These are phyloP conservation scores for Andrena fulva DNA, from an alignment of 2,888 invertebrate species.

Conservation along the genomic window DNA sequence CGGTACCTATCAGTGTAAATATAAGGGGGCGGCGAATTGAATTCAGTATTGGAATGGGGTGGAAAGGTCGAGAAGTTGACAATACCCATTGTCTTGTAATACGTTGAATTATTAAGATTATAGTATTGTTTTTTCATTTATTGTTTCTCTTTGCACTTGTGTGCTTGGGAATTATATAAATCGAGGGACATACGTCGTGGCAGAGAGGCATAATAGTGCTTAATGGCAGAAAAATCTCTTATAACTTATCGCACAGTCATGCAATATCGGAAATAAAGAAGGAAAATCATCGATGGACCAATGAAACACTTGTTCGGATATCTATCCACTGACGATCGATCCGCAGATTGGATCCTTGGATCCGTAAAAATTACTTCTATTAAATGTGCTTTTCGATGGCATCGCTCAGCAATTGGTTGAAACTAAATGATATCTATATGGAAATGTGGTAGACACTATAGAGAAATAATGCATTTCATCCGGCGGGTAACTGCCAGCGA, in stretches of 20 bases:
- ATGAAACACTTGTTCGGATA: conserved; percentile 13
- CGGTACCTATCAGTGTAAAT: too few relatives aligned
- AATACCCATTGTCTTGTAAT: too few relatives aligned
- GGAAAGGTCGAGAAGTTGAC: too few relatives aligned
- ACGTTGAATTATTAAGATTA: too few relatives aligned
- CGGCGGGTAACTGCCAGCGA: conserved; percentile 9
- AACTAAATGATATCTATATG: not conserved
- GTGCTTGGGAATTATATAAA: conserved; percentile 20
- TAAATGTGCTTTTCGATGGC: not conserved
- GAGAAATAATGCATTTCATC: conserved; percentile 6
- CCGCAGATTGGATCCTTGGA: conserved; percentile 3
- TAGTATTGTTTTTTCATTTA: not conserved
- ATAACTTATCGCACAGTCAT: conserved; percentile 7
- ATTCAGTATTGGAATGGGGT: too few relatives aligned
- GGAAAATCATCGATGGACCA: conserved; percentile 11
- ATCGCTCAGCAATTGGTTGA: not conserved
- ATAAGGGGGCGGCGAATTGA: too few relatives aligned
- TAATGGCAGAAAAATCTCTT: conserved; percentile 21
- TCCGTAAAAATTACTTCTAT: conserved; percentile 1
- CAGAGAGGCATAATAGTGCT: not conserved
- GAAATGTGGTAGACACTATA: not conserved
- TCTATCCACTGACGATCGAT: not conserved
- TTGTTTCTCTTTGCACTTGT: not conserved
- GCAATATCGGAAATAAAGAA: conserved; percentile 6
- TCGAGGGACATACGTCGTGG: not conserved